Evolutionary conservation across 1,140 invertebrate species (phyloP).

Genomic region (Heliconius nattereri): DNA sequence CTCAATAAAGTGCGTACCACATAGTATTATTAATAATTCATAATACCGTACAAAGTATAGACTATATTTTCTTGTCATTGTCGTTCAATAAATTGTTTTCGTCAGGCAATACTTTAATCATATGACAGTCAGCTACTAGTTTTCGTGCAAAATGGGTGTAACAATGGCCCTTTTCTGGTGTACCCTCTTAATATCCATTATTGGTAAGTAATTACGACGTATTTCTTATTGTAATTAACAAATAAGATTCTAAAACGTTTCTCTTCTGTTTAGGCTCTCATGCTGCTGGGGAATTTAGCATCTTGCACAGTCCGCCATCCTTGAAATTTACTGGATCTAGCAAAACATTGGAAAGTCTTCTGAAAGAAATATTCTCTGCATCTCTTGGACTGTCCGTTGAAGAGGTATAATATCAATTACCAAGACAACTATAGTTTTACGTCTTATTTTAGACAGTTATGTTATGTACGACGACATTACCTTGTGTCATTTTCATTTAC

Average conservation of each 20-base stretch:
- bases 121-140: conserved; percentile 71
- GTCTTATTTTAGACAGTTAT: neutral
- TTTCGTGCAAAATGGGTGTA: conserved; percentile 68
- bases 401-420: conserved; percentile 64
- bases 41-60: neutral
- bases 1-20: no score
- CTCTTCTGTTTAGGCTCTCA: conserved; percentile 77
- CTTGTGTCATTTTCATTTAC: conserved; percentile 22
- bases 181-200: conserved; percentile 61
- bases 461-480: neutral
- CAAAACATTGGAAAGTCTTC: conserved; percentile 78
- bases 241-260: conserved; percentile 19
- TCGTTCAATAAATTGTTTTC: neutral
- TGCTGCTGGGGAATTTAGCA: conserved; percentile 85
- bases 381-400: conserved; percentile 85
- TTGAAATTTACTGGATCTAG: conserved; percentile 84
- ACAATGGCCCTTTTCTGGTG: conserved; percentile 65
- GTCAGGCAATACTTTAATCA: conserved; percentile 66
- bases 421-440: neutral
- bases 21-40: no score
- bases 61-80: neutral
- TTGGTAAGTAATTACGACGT: conserved; percentile 56
- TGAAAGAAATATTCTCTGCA: conserved; percentile 88
- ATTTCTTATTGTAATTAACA: conserved; percentile 23
- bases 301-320: conserved; percentile 85